Evolutionary conservation across 2,113 vertebrate genomes (phyloP).

Genomic region (Siphamia tubifer): DNA sequence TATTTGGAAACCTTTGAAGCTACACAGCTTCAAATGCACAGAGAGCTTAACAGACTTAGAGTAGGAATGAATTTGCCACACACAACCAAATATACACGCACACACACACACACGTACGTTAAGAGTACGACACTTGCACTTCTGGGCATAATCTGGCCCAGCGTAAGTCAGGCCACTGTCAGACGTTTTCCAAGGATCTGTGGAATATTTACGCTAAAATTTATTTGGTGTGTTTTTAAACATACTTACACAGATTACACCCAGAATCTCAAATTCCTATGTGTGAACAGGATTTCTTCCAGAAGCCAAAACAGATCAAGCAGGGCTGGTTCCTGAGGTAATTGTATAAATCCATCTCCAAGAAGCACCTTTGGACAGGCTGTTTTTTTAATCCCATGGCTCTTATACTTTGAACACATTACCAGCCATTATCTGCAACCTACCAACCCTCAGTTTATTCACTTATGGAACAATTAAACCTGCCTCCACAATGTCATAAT

Average conservation of each 20-base stretch:
- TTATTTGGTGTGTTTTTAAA: not conserved
- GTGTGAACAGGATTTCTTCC: not conserved
- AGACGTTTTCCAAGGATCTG: not conserved
- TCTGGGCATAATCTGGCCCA: not conserved
- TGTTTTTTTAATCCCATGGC: too few species aligned
- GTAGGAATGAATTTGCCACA: not conserved
- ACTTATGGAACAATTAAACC: too few species aligned
- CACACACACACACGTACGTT: not conserved
- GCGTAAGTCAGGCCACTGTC: not conserved
- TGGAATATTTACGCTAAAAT: not conserved
- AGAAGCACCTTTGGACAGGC: too few species aligned
- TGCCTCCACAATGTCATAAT: too few species aligned
- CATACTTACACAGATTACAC: not conserved
- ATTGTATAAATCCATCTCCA: too few species aligned
- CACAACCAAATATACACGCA: not conserved
- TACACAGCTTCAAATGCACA: constrained; percentile 27
- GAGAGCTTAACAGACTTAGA: constrained; percentile 32
- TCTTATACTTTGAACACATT: too few species aligned
- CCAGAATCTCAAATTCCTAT: not conserved
- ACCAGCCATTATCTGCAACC: too few species aligned
- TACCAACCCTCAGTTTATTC: too few species aligned
- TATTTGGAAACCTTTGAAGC: constrained; percentile 48
- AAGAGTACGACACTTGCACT: not conserved
- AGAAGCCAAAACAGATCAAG: too few species aligned
- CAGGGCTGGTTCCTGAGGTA: too few species aligned